Base-by-base conservation (phyloP, 2,888 invertebrate genomes). In the Caenorhabditis auriculariae region DNA sequence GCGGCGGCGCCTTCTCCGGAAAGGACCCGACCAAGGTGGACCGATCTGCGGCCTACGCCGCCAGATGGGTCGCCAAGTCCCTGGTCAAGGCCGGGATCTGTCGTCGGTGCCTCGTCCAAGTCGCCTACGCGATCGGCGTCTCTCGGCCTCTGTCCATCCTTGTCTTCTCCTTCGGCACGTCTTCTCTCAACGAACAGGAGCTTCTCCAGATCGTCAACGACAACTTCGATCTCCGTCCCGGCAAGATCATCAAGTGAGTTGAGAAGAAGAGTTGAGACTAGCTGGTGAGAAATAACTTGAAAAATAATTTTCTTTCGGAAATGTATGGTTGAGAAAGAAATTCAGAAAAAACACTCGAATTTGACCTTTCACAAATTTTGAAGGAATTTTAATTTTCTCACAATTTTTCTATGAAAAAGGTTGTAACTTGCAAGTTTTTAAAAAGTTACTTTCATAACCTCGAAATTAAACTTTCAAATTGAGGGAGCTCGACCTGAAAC, bases 221-320 rank as follows among this genome's bases (percentile, higher is more conserved):
- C 78, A 98, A 98, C 86, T 98, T 98, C 83, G 96, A 98, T 83
- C 87, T 98, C 52, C 87, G 95, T 83, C 98, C 98, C 4, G 98
- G 98, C 61, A 91, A 88, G 85, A 95, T 98, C 82, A 95, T 96
- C 76, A 94, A 92, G 95, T 94, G 84, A 87, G 90, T 19, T 45
- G 9, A 17, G n/a, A n/a, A n/a, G n/a, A n/a, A n/a, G n/a, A n/a
- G n/a, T n/a, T n/a, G n/a, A n/a, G n/a, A n/a, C n/a, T n/a, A n/a
- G n/a, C n/a, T n/a, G n/a, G n/a, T n/a, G n/a, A n/a, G n/a, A n/a
- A n/a, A n/a, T n/a, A n/a, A n/a, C n/a, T n/a, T n/a, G n/a, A n/a
- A n/a, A n/a, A n/a, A n/a, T n/a, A n/a, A n/a, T n/a, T n/a, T n/a
- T n/a, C n/a, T n/a, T n/a, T n/a, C n/a, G n/a, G n/a, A n/a, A n/a